Evolutionary conservation across 2,888 invertebrate genomes (phyloP).

Genomic region (Entomobrya proxima): DNA sequence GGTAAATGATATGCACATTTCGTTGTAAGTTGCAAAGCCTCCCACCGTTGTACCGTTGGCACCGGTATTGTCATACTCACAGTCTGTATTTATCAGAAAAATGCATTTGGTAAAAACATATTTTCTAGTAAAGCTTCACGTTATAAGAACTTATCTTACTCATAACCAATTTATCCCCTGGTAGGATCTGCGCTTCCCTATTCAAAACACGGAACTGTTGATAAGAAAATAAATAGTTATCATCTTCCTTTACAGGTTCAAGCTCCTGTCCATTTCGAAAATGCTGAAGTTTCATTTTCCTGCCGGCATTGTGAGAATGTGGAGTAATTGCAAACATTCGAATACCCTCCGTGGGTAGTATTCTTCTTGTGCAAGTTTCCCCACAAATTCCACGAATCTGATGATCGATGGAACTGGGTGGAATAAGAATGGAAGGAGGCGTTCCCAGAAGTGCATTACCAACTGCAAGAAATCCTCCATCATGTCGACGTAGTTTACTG

Average conservation of each 20-base stretch:
- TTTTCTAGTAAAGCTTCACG: neutral
- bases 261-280: too few species aligned
- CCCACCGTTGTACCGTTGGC: neutral
- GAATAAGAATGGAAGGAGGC: neutral
- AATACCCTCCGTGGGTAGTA: too few species aligned
- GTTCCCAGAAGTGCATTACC: conserved; percentile 9
- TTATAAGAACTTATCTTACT: neutral
- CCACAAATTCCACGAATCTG: conserved; percentile 21
- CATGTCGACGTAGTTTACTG: neutral
- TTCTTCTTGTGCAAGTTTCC: conserved; percentile 84
- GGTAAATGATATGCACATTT: too few species aligned
- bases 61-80: neutral
- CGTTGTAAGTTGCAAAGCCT: too few species aligned
- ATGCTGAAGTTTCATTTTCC: too few species aligned
- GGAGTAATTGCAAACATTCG: too few species aligned
- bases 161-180: neutral
- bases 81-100: neutral
- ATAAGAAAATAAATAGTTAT: too few species aligned
- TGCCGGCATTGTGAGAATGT: too few species aligned
- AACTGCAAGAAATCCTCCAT: neutral
- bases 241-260: too few species aligned
- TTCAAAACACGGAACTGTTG: too few species aligned
- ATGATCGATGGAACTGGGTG: neutral
- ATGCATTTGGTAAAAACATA: too few species aligned
- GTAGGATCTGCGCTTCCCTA: neutral